phyloP scores from a whole-genome alignment of 1,140 invertebrate genomes.

The Polypedilum vanderplanki region DNA sequence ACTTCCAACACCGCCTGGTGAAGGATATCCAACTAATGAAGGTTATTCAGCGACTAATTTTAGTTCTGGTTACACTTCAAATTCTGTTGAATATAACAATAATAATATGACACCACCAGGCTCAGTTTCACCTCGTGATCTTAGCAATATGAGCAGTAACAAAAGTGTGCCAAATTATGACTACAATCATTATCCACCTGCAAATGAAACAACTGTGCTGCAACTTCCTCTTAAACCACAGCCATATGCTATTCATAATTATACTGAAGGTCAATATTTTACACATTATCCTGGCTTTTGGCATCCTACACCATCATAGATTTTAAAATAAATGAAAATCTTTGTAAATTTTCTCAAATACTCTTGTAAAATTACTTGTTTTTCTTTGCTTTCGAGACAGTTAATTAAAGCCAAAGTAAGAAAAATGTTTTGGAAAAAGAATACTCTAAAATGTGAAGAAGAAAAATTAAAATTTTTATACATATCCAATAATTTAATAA shows the following conservation, averaged over 20 bases:
- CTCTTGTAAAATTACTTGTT: background rate
- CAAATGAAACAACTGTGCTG: constrained; percentile 56
- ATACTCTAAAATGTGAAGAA: background rate
- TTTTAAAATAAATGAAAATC: background rate
- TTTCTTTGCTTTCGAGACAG: background rate
- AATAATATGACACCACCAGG: constrained; percentile 93
- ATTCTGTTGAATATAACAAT: constrained; percentile 65
- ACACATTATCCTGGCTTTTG: constrained; percentile 67
- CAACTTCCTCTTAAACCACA: constrained; percentile 82
- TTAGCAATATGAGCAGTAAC: constrained; percentile 53
- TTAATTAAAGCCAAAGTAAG: constrained; percentile 6
- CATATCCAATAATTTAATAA: background rate
- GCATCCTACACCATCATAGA: background rate
- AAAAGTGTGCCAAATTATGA: constrained; percentile 46
- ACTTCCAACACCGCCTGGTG: constrained; percentile 77
- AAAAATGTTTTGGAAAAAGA: background rate
- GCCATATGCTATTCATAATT: constrained; percentile 61
- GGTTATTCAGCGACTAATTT: constrained; percentile 49
- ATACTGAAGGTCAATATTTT: constrained; percentile 71
- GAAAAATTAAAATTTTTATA: background rate
- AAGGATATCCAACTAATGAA: constrained; percentile 59
- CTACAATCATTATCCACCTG: constrained; percentile 44
- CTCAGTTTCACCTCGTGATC: constrained; percentile 83
- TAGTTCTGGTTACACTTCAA: background rate
- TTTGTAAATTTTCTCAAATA: background rate